Conservation (phyloP, 1,140 invertebrate genomes). For the Euwallacea similis region DNA sequence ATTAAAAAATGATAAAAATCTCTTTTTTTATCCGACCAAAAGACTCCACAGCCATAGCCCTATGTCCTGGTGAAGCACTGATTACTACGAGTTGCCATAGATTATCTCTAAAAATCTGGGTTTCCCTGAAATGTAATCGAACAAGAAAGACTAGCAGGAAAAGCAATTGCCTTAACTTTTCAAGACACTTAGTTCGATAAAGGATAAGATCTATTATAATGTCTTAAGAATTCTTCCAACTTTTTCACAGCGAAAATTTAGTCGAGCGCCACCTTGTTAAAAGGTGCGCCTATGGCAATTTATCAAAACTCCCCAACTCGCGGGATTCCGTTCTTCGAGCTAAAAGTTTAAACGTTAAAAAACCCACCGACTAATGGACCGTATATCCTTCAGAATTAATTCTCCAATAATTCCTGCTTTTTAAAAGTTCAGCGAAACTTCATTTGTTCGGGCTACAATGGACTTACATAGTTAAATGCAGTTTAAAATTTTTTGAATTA, state of each 20-base stretch:
- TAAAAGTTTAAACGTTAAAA: slow-evolving; percentile 28
- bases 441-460: slow-evolving; percentile 28
- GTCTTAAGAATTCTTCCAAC: slow-evolving; percentile 4
- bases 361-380: slow-evolving; percentile 26
- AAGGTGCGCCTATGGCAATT: slow-evolving; percentile 30
- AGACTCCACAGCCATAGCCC: too few relatives aligned
- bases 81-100: too few relatives aligned
- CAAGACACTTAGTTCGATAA: too few relatives aligned
- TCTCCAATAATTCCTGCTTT: slow-evolving; percentile 26
- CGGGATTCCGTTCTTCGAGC: slow-evolving; percentile 7
- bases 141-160: too few relatives aligned
- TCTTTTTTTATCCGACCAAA: too few relatives aligned
- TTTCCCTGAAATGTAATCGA: too few relatives aligned
- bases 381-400: slow-evolving; percentile 33
- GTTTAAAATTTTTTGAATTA: slow-evolving; percentile 27
- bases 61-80: too few relatives aligned
- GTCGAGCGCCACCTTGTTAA: slow-evolving; percentile 23
- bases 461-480: slow-evolving; percentile 31
- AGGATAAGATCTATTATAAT: too few relatives aligned
- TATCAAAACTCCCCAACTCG: slow-evolving; percentile 24
- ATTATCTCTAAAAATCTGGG: too few relatives aligned
- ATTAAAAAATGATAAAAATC: too few relatives aligned
- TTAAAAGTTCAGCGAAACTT: slow-evolving; percentile 25
- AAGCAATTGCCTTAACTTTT: too few relatives aligned
- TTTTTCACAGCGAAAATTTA: slow-evolving; percentile 16